phyloP scores from a whole-genome alignment of 1,140 invertebrate genomes.

The Metopolophium dirhodum region DNA sequence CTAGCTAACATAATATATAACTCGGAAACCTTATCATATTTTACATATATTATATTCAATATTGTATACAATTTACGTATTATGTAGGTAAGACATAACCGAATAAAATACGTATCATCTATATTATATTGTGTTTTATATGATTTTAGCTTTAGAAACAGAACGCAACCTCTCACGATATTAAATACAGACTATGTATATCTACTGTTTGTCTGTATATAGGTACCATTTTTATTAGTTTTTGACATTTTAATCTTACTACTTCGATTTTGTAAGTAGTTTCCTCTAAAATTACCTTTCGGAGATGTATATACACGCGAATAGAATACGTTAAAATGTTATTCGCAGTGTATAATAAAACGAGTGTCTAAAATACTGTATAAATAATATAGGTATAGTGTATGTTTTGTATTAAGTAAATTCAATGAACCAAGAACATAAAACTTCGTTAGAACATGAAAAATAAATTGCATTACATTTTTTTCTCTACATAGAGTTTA shows the following conservation, averaged over 20 bases:
- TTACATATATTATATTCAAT: neutral
- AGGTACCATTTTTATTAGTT: neutral
- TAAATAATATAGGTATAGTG: neutral
- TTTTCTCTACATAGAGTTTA: neutral
- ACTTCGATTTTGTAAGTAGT: neutral
- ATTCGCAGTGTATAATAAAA: neutral
- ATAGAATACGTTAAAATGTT: neutral
- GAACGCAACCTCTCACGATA: neutral
- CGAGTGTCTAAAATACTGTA: neutral
- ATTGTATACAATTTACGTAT: neutral
- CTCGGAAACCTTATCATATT: neutral
- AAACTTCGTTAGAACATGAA: neutral
- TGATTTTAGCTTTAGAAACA: neutral
- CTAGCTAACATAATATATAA: neutral
- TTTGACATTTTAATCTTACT: neutral
- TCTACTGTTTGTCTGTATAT: neutral
- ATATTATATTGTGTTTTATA: neutral
- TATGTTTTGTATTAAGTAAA: neutral
- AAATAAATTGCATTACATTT: neutral
- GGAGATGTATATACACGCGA: neutral
- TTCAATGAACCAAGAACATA: neutral
- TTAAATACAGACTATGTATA: neutral
- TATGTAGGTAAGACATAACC: neutral
- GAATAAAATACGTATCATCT: neutral
- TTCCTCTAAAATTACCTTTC: neutral